Percentiles rank a stretch among this genome's conserved stretches.
Evolutionary conservation across 2,888 invertebrate genomes (phyloP).

Genomic region (Frankliniella intonsa): DNA sequence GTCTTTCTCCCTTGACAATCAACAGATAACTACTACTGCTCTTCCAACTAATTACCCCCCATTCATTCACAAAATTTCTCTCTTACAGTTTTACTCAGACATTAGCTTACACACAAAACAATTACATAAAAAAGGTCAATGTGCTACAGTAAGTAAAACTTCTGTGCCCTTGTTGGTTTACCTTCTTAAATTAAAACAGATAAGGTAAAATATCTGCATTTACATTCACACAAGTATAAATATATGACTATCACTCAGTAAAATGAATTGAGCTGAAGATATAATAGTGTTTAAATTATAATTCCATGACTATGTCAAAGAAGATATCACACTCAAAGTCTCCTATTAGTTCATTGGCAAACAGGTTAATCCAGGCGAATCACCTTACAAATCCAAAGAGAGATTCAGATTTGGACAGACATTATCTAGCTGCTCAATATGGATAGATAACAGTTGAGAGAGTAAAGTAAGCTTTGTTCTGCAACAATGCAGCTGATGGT

Average conservation of each 20-base stretch:
- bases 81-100: not conserved
- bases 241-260: conserved; percentile 10
- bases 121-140: not conserved
- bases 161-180: not conserved
- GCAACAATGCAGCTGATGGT: no score
- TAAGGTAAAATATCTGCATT: not conserved
- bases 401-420: no score
- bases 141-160: not conserved
- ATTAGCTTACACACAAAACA: not conserved
- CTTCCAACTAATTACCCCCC: no score
- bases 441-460: no score
- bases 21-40: no score
- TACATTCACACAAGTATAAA: not conserved
- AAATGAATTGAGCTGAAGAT: conserved; percentile 18
- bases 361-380: no score
- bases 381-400: no score
- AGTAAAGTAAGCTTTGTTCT: no score
- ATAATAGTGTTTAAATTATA: not conserved
- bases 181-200: not conserved
- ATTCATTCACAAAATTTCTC: no score
- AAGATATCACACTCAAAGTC: conserved; percentile 7
- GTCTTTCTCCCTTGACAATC: not conserved
- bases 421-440: not conserved
- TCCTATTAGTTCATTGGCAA: not conserved
- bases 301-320: conserved; percentile 1